These are phyloP conservation scores for Stercorarius parasiticus DNA, from an alignment of 2,113 vertebrate species.

Conservation along the genomic window DNA sequence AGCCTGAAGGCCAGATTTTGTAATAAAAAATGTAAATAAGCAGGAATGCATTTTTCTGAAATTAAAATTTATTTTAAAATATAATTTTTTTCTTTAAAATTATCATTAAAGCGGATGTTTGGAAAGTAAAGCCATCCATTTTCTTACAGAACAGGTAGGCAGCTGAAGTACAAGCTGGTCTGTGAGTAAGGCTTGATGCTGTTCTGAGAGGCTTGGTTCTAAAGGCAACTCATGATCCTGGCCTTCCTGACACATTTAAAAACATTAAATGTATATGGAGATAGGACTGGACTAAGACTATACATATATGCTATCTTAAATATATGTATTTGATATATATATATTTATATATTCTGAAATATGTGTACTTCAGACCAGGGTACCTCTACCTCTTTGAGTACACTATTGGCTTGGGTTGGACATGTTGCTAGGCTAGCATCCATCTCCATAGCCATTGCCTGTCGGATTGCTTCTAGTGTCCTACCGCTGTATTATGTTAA, in stretches of 20 bases:
- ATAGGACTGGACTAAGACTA: background rate
- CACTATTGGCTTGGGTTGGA: background rate
- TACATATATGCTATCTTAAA: background rate
- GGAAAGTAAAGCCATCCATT: background rate
- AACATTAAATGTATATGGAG: background rate
- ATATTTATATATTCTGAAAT: background rate
- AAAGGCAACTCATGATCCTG: background rate
- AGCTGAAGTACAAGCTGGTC: background rate
- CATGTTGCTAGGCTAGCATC: background rate
- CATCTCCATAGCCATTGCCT: too few species aligned
- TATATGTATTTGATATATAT: background rate
- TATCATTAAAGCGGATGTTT: background rate
- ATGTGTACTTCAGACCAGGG: background rate
- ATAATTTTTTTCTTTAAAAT: background rate
- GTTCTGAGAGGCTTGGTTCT: background rate
- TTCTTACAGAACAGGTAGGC: background rate
- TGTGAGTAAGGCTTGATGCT: background rate
- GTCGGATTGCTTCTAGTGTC: background rate
- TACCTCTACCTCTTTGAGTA: background rate
- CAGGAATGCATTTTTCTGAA: background rate
- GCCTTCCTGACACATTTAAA: background rate
- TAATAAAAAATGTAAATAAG: background rate
- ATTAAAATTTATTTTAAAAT: background rate
- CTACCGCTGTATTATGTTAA: background rate
- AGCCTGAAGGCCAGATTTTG: background rate